These are phyloP conservation scores for Peribatodes rhomboidaria DNA, from an alignment of 2,888 invertebrate genomes.

Conservation along the genomic window DNA sequence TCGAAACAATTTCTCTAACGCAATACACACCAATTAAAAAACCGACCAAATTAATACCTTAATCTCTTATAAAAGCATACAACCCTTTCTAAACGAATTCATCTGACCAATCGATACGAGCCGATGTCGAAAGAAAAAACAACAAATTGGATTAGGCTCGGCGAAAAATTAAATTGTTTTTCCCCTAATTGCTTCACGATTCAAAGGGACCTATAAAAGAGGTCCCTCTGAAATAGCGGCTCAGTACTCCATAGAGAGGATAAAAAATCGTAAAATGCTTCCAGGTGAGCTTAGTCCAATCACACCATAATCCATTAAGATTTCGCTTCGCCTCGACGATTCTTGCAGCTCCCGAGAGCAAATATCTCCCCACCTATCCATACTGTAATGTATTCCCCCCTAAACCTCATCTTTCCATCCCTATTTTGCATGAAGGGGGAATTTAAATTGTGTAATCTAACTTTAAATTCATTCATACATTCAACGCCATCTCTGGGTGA, in stretches of 20 bases:
- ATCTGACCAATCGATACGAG: slow-evolving; percentile 60
- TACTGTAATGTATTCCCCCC: slow-evolving; percentile 82
- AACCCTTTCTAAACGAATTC: slow-evolving; percentile 58
- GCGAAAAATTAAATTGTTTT: slow-evolving; percentile 71
- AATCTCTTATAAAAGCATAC: slow-evolving; percentile 40
- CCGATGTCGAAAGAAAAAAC: slow-evolving; percentile 53
- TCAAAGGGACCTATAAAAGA: slow-evolving; percentile 57
- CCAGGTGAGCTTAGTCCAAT: slow-evolving; percentile 81
- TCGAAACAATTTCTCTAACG: slow-evolving; percentile 28
- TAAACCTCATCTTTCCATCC: slow-evolving; percentile 82
- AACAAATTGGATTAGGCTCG: slow-evolving; percentile 55
- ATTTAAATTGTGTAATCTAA: slow-evolving; percentile 87
- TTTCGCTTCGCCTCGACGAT: slow-evolving; percentile 78
- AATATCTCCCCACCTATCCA: slow-evolving; percentile 75
- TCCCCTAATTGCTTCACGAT: slow-evolving; percentile 67
- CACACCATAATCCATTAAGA: slow-evolving; percentile 86
- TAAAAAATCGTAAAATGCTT: slow-evolving; percentile 65
- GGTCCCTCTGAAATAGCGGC: slow-evolving; percentile 53
- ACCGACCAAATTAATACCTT: slow-evolving; percentile 37
- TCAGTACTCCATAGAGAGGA: slow-evolving; percentile 68
- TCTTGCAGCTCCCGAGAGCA: slow-evolving; percentile 83
- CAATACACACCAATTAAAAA: slow-evolving; percentile 41
- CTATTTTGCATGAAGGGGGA: slow-evolving; percentile 86
- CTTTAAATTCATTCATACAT: slow-evolving; percentile 87
- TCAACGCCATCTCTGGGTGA: slow-evolving; percentile 84